Evolutionary conservation across 2,888 invertebrate genomes (phyloP), one percentile per base, ranked within the genome.

Genomic region (Hemaris fuciformis): DNA sequence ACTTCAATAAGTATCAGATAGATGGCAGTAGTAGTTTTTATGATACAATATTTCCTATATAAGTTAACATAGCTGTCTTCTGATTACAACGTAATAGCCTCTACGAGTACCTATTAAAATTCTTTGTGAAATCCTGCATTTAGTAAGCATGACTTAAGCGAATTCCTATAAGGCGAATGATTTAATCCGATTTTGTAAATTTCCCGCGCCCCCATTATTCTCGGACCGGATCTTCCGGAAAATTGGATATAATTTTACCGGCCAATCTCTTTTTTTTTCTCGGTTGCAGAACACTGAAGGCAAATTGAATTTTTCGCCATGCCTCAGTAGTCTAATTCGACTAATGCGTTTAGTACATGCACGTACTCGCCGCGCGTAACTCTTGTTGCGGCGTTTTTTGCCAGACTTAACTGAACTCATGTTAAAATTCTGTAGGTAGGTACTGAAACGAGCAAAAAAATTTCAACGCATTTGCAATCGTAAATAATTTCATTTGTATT

Each of bases 231-330:
- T 82, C 76, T 80, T 74, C 80, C 76, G 83, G 83, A 80, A 87
- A 87, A 88, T 86, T 83, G 86, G 82, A 84, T 88, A 89, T 89
- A 91, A 89, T 88, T 90, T 88, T 86, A 80, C 76, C 83, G 77
- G 76, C 69, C 75, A 75, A 74, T 76, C 79, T 80, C 76, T 76
- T 83, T 89, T 75, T 79, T 72, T 69, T 83, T 79, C 78, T 77
- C 76, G 79, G 75, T 72, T 76, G 79, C 76, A 79, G 80, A 78
- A 75, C 84, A 86, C 76, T 79, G 83, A 76, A 80, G 77, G 88
- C 80, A 91, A 91, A 92, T 91, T 92, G 88, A 89, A 89, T 91
- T 91, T 91, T 91, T 89, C 84, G 77, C 84, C 79, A 84, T 81
- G 89, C 90, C 80, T 87, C 88, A 87, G 73, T 82, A 86, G 83